Evolutionary conservation across 2,113 vertebrate genomes (phyloP), one percentile per base, ranked within the genome.

Genomic region (Cervus canadensis): DNA sequence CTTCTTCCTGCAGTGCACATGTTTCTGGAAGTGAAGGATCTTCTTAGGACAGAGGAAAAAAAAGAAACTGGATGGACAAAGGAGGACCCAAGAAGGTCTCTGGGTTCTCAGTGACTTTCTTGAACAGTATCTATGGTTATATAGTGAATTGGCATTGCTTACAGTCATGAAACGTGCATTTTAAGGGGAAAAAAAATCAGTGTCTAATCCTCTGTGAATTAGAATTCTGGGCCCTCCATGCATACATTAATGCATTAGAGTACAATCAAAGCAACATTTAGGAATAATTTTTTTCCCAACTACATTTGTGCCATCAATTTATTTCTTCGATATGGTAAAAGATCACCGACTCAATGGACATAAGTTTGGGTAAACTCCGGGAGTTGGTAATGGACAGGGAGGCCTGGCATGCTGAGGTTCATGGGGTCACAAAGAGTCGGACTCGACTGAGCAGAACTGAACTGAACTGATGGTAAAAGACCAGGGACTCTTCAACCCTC

Each of bases 401-500:
- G 33, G 17, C 16, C 33, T 67, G 2, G 33, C 33, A 2, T 11
- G 64, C 33, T 11, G 17, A 67, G 17, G 64, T 67, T 36, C 33
- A 67, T 19, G 33, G 16, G 8, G 17, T 67, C 0, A 0, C 64
- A 67, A 19, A 67, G 33, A 67, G 33, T 21, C 1, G 0, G 8
- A 71, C 64, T 21, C 0, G 9, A 36, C n/a, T 71, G 64, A 36
- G 1, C 1, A 17, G 64, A 36, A 71, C n/a, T 36, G 64, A 67
- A 67, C 17, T 67, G n/a, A 71, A 71, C 17, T 71, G 64, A 26
- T 71, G 15, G 25, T 57, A 62, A 89, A 92, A 91, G 26, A 85
- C 5, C 25, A 89, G 16, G 5, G 28, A 36, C 15, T 54, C 2
- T 2, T 92, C 11, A 57, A 59, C 26, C 45, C 10, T 40, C 15